Conservation (phyloP, 2,888 invertebrate species). For the Ochropleura plecta region DNA sequence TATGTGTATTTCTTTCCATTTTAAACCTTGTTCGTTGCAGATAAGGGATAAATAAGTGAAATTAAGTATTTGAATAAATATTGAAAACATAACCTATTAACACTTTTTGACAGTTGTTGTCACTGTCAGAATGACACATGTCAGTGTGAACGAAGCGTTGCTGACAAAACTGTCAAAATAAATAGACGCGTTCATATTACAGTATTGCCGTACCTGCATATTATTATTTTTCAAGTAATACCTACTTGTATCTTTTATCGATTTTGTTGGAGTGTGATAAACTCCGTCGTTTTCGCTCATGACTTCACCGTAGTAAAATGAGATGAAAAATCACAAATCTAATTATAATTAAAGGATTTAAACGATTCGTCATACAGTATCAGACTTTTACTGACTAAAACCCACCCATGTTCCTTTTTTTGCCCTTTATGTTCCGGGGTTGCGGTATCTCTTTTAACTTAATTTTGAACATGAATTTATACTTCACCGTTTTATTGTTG, state of each 20-base stretch:
- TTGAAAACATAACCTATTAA: background rate
- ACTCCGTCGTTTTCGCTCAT: constrained; percentile 21
- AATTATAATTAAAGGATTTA: constrained; percentile 43
- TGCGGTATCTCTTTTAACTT: too few species aligned
- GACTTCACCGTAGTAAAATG: constrained; percentile 30
- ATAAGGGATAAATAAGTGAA: background rate
- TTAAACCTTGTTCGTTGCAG: background rate
- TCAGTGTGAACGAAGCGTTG: background rate
- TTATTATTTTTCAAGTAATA: background rate
- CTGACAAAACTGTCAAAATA: constrained; percentile 8
- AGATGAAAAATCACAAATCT: constrained; percentile 47
- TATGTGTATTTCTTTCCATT: constrained; percentile 35
- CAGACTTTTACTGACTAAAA: too few species aligned
- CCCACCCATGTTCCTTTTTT: too few species aligned
- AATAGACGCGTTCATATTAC: constrained; percentile 32
- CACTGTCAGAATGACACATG: constrained; percentile 1
- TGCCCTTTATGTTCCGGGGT: too few species aligned
- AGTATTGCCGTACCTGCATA: background rate
- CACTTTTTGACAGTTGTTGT: constrained; percentile 41
- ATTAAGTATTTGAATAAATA: background rate
- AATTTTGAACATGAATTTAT: background rate
- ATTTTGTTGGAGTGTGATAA: constrained; percentile 14
- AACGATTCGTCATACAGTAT: constrained; percentile 24
- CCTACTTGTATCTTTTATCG: background rate
- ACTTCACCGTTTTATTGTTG: too few species aligned